Conservation (phyloP, 1,140 invertebrate species). For the Amyelois transitella region DNA sequence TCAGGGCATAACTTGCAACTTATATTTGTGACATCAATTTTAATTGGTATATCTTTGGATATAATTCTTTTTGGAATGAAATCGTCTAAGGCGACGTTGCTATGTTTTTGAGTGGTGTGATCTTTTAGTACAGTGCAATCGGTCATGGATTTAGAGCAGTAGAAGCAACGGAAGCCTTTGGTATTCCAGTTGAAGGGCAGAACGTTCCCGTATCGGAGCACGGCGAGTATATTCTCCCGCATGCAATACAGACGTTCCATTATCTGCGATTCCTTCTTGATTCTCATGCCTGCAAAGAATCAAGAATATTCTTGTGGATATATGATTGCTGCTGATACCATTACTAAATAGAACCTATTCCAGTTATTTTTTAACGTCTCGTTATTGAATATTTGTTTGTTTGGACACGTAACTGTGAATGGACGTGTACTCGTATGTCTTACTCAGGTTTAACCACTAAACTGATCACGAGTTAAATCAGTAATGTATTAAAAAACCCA, state of each 20-base stretch:
- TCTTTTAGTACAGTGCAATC: conserved; percentile 31
- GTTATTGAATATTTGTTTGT: no score
- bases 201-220: conserved; percentile 38
- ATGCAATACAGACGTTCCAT: conserved; percentile 26
- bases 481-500: no score
- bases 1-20: conserved; percentile 29
- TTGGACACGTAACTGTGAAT: no score
- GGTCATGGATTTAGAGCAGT: conserved; percentile 35
- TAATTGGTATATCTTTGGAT: conserved; percentile 44
- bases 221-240: conserved; percentile 27
- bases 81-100: conserved; percentile 19
- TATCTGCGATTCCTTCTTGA: conserved; percentile 21
- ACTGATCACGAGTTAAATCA: no score
- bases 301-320: conserved; percentile 16
- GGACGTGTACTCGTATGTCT: no score
- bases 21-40: conserved; percentile 34
- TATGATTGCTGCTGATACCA: conserved; percentile 7
- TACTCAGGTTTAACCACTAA: no score
- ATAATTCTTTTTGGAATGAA: conserved; percentile 37
- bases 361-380: no score
- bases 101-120: conserved; percentile 30
- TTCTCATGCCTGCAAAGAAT: conserved; percentile 38
- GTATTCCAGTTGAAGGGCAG: conserved; percentile 44
- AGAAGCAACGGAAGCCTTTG: conserved; percentile 41
- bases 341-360: no score